Conservation (phyloP, 2,113 vertebrate genomes). For the Patagioenas fasciata region DNA sequence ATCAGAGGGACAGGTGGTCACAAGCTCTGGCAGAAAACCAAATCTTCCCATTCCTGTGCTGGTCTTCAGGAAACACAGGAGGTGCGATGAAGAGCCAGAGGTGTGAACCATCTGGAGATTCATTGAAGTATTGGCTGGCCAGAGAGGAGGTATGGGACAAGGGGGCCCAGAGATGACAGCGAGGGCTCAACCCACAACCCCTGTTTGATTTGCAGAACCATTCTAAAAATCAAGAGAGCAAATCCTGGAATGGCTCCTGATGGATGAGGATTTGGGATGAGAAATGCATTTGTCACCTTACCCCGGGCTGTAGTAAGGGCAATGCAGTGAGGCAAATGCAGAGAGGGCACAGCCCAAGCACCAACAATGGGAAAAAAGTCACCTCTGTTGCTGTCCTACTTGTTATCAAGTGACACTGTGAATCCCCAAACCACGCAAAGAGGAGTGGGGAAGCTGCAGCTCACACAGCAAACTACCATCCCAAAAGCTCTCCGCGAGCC, state of each 20-base stretch:
- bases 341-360: not conserved
- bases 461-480: not conserved
- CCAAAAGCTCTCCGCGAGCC: not conserved
- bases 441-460: not conserved
- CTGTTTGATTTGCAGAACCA: not conserved
- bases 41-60: not conserved
- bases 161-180: not conserved
- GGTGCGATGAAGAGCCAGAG: not conserved
- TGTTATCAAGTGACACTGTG: fast-evolving
- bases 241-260: not conserved
- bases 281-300: not conserved
- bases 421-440: not conserved
- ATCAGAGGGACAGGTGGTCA: not conserved
- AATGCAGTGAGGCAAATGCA: not conserved
- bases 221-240: not conserved
- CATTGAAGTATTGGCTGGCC: not conserved
- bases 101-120: not conserved
- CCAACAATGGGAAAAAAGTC: not conserved
- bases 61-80: not conserved
- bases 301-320: not conserved
- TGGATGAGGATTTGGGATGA: not conserved
- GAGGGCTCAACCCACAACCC: not conserved
- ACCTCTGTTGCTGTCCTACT: not conserved
- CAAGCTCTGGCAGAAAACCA: not conserved
- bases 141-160: not conserved